Percentiles rank a stretch among this genome's conserved stretches.
Evolutionary conservation across 1,140 invertebrate species (phyloP).

Genomic region (Eubasilissa regina): DNA sequence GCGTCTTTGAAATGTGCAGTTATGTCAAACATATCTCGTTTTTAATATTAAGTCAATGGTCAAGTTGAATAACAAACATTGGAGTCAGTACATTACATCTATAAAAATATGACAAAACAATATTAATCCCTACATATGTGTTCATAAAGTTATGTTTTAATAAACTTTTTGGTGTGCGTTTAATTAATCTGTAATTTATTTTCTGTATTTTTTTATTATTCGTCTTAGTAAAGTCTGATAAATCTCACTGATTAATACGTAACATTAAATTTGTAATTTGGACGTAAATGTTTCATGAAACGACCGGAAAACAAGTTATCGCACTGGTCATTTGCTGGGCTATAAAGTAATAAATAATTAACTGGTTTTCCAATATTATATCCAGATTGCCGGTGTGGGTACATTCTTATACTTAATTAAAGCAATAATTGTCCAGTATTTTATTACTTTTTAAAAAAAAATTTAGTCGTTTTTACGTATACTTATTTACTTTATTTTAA

Average conservation of each 20-base stretch:
- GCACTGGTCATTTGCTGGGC: not conserved
- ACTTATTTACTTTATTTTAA: too few species aligned
- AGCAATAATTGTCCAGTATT: too few species aligned
- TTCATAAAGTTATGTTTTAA: too few species aligned
- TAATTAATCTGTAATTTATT: constrained; percentile 12
- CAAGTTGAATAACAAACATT: too few species aligned
- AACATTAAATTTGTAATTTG: constrained; percentile 21
- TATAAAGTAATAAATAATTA: constrained; percentile 15
- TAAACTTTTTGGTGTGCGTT: not conserved
- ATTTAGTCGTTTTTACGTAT: too few species aligned
- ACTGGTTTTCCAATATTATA: constrained; percentile 3
- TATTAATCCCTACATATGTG: too few species aligned
- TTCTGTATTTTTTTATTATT: not conserved
- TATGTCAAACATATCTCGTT: too few species aligned
- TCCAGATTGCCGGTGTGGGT: not conserved
- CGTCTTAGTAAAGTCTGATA: not conserved
- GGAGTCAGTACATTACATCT: too few species aligned
- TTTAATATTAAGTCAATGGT: too few species aligned
- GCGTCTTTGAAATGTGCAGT: too few species aligned
- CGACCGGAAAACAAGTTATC: constrained; percentile 27
- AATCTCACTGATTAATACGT: constrained; percentile 14
- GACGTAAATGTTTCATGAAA: not conserved
- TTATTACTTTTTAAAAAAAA: too few species aligned
- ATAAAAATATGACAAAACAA: too few species aligned
- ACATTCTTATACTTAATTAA: not conserved